Evolutionary conservation across 1,140 invertebrate genomes (phyloP), one percentile per base, ranked within the genome.

Genomic region (Zaprionus kolodkinae): DNA sequence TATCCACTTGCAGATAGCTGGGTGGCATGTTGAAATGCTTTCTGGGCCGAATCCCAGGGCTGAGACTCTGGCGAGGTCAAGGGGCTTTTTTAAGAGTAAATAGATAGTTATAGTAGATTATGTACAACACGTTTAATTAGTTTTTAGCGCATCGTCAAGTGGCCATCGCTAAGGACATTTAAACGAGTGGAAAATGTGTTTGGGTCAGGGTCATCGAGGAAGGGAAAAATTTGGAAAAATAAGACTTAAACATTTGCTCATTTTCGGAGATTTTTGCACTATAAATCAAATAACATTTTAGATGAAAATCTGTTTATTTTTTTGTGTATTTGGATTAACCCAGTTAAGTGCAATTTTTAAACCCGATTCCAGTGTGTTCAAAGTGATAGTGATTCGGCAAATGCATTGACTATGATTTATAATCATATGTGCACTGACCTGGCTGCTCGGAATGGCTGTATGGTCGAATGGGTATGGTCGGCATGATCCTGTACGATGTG

Each of bases 91-190:
- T 15, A 2, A 45, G 40, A 45, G 40, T 45, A 45, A 45, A 45
- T 45, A 45, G n/a, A 45, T 45, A 45, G n/a, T 45, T 15, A 45
- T 72, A 83, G 74, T 81, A 68, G 74, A 73, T 78, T 85, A 78
- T 76, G 59, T 62, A 71, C 64, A 87, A 69, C 71, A 76, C 77
- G 60, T 76, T 82, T 87, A 85, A 85, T 85, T 87, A 79, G 83
- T 76, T 82, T 82, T 67, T 50, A 78, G 57, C 48, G 63, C 64
- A 12, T 67, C 66, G 59, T 30, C 55, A 40, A 56, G 48, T 57
- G 25, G 45, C 35, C 10, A 3, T 7, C 12, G 12, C 11, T 40
- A 11, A 45, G 9, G 45, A 50, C 61, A 50, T 36, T 36, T 63
- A 21, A 25, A 25, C 30, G 15, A 6, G 25, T 13, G 4, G 12